Evolutionary conservation across 2,888 invertebrate species (phyloP).

Genomic region (Leptopilina syphax): DNA sequence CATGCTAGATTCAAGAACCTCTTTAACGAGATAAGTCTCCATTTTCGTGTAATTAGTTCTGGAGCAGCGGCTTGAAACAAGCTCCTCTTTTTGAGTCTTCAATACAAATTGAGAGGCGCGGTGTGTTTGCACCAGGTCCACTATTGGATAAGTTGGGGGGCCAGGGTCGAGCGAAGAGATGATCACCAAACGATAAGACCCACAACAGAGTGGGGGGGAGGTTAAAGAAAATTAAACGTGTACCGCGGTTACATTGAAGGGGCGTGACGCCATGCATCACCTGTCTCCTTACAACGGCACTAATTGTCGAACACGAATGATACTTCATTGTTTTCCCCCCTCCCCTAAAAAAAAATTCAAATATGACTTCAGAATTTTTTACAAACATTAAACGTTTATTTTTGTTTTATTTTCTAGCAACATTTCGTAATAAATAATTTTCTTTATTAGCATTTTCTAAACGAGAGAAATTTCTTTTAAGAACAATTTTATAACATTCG

Average conservation of each 20-base stretch:
- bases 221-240: conserved; percentile 61
- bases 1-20: conserved; percentile 12
- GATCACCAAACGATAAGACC: conserved; percentile 61
- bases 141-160: conserved; percentile 44
- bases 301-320: conserved; percentile 68
- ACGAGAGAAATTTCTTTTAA: no score
- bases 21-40: conserved; percentile 21
- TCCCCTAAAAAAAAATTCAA: neutral
- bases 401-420: no score
- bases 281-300: conserved; percentile 64
- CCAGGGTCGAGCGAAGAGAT: conserved; percentile 48
- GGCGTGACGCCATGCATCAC: conserved; percentile 71
- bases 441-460: no score
- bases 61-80: conserved; percentile 22
- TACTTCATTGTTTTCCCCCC: conserved; percentile 56
- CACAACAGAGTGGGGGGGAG: conserved; percentile 38
- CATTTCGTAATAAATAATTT: no score
- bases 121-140: conserved; percentile 32
- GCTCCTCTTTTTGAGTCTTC: neutral
- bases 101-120: conserved; percentile 14
- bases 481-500: no score
- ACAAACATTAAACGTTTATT: no score
- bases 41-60: conserved; percentile 30
- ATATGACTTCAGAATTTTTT: neutral
- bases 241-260: conserved; percentile 68